Base-by-base conservation (phyloP, 2,888 invertebrate species). In the Eilema griseolum region DNA sequence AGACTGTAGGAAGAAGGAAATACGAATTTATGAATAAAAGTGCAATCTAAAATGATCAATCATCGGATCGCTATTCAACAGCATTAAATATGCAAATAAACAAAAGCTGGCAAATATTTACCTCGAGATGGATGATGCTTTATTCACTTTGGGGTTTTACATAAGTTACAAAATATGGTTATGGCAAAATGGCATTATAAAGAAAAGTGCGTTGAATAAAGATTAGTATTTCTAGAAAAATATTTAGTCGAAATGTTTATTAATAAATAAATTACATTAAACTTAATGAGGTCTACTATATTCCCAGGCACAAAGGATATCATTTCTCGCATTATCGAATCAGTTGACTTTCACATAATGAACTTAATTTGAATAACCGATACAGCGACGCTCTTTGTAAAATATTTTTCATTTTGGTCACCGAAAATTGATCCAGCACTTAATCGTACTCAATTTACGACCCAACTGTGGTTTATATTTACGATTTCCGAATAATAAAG, bases 291-390 rank as follows among this genome's bases (percentile, higher is more conserved):
- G n/a, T 46, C 14, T 52, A 64, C 59, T 60, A 24, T 56, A 68
- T 59, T 24, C 14, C 33, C 16, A 3, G 26, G 2, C 62, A 77
- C 69, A 74, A 75, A 71, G 66, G 61, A 69, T 82, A 75, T 82
- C 72, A 72, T 78, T 80, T 66, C 41, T n/a, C 23, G 66, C 60
- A 74, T 70, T 68, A 75, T 57, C 61, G 63, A 60, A n/a, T n/a
- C n/a, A n/a, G 20, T 41, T 11, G 67, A 65, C 31, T 74, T 67
- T 71, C 63, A 75, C 26, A 74, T 75, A 75, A 79, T 79, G 72
- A 81, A 79, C 68, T 75, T 75, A 79, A 82, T 81, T 81, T 82
- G 70, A 82, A 82, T 82, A 82, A 81, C 78, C 69, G 73, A 75
- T 81, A 79, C 71, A 75, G 62, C 46, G 56, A 14, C 41, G 66